Percentiles rank a stretch among this genome's conserved stretches.
phyloP scores from a whole-genome alignment of 2,797 vertebrate genomes.

The Meda fulgida region DNA sequence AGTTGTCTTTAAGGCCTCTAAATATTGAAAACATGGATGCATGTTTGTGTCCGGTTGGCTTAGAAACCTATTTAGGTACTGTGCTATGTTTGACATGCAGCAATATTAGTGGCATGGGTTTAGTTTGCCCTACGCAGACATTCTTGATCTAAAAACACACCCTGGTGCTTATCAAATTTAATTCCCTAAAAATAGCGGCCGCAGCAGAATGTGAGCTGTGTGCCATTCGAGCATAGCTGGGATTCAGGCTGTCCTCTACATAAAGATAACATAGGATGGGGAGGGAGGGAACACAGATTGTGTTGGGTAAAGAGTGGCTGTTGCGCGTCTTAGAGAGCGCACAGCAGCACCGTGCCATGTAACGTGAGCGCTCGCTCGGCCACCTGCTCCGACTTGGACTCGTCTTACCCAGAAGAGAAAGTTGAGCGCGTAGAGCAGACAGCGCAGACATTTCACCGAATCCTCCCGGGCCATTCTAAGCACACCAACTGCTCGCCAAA shows the following conservation, averaged over 20 bases:
- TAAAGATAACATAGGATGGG: constrained; percentile 40
- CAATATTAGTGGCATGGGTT: constrained; percentile 51
- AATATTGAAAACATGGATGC: not conserved
- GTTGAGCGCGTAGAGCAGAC: constrained; percentile 93
- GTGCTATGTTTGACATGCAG: constrained; percentile 42
- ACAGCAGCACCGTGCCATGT: constrained; percentile 50
- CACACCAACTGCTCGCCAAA: constrained; percentile 66
- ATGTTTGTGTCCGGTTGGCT: constrained; percentile 39
- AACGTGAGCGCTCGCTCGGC: constrained; percentile 61
- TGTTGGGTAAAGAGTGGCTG: constrained; percentile 29
- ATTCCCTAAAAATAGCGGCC: constrained; percentile 71
- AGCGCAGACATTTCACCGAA: constrained; percentile 93
- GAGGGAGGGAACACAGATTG: constrained; percentile 17
- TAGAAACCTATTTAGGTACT: constrained; percentile 44
- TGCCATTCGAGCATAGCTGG: constrained; percentile 41
- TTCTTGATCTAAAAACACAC: constrained; percentile 59
- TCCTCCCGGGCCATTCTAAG: constrained; percentile 94
- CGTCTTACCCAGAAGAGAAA: constrained; percentile 95
- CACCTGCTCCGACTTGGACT: constrained; percentile 76
- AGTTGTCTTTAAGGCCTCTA: not conserved
- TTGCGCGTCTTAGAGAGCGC: constrained; percentile 39
- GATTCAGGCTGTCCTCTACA: constrained; percentile 37
- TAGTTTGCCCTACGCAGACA: constrained; percentile 47
- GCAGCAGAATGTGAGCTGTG: constrained; percentile 65
- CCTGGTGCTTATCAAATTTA: constrained; percentile 72